Evolutionary conservation across 2,888 invertebrate species (phyloP).

Genomic region (Desoria tigrina): DNA sequence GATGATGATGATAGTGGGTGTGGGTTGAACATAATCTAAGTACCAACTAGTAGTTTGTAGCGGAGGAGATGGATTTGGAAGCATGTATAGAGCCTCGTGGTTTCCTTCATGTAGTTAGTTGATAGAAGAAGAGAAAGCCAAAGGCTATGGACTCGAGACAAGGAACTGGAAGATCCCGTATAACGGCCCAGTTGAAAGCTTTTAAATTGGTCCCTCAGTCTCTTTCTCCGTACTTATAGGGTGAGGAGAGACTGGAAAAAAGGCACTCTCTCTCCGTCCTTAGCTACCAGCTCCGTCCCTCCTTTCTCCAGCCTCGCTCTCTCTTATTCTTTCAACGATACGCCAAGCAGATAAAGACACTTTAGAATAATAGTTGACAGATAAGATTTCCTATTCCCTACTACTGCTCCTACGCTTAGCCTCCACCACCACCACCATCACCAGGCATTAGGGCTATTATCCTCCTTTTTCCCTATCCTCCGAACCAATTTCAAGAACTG

Average conservation of each 20-base stretch:
- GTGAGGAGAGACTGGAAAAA: not conserved
- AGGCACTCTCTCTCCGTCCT: not conserved
- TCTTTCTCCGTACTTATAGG: conserved; percentile 21
- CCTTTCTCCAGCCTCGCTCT: not conserved
- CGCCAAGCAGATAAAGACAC: conserved; percentile 5
- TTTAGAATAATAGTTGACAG: conserved; percentile 25
- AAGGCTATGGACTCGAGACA: conserved; percentile 11
- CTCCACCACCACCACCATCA: no score
- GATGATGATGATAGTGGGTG: no score
- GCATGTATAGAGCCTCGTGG: not conserved
- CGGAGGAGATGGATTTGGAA: no score
- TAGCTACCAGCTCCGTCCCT: not conserved
- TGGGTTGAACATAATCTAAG: no score
- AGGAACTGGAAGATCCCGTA: conserved; percentile 21
- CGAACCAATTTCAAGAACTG: no score
- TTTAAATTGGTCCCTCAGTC: conserved; percentile 51
- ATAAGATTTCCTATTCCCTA: conserved; percentile 39
- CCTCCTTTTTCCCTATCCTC: no score
- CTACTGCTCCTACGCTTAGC: not conserved
- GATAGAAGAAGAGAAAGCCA: conserved; percentile 6
- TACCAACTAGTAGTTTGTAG: no score
- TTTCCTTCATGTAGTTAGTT: conserved; percentile 2
- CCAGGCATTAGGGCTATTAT: no score
- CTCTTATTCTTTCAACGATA: conserved; percentile 7
- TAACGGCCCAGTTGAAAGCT: conserved; percentile 51